phyloP scores from a whole-genome alignment of 2,888 invertebrate species.

The Euzetes globulus region DNA sequence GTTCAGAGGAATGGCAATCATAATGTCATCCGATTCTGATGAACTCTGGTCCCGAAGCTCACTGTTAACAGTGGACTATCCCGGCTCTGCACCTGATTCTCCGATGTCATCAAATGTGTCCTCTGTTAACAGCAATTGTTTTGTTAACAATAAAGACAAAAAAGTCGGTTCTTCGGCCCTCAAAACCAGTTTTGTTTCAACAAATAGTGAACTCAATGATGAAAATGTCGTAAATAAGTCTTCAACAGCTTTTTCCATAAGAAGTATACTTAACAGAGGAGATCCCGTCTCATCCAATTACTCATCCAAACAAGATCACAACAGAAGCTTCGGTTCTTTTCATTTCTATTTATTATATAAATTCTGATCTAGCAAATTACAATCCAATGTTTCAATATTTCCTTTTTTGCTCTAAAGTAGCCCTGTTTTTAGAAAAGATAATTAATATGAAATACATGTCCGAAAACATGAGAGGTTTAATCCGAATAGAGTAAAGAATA shows the following conservation, averaged over 20 bases:
- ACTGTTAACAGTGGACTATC: not conserved
- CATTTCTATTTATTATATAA: too few species aligned
- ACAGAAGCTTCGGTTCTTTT: too few species aligned
- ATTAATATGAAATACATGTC: too few species aligned
- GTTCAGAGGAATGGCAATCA: slow-evolving; percentile 9
- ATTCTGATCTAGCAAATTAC: too few species aligned
- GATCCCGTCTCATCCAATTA: not conserved
- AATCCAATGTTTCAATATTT: too few species aligned
- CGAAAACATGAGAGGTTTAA: too few species aligned
- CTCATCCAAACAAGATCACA: too few species aligned
- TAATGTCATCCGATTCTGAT: slow-evolving; percentile 20
- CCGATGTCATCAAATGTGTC: slow-evolving; percentile 2
- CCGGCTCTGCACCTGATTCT: not conserved
- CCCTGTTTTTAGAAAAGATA: too few species aligned
- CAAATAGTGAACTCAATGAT: not conserved
- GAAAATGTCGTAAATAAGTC: not conserved
- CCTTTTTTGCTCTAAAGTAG: too few species aligned
- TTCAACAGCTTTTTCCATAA: not conserved
- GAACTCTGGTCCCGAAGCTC: not conserved
- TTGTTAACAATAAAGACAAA: not conserved
- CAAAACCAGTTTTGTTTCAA: not conserved
- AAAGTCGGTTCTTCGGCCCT: not conserved
- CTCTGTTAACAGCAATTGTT: not conserved
- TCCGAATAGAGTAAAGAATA: too few species aligned
- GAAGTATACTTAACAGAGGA: not conserved